A percentile compares a stretch with the other conserved stretches of the same genome.
These are phyloP conservation scores for Theretra japonica DNA, from an alignment of 2,888 invertebrate genomes.

Conservation along the genomic window DNA sequence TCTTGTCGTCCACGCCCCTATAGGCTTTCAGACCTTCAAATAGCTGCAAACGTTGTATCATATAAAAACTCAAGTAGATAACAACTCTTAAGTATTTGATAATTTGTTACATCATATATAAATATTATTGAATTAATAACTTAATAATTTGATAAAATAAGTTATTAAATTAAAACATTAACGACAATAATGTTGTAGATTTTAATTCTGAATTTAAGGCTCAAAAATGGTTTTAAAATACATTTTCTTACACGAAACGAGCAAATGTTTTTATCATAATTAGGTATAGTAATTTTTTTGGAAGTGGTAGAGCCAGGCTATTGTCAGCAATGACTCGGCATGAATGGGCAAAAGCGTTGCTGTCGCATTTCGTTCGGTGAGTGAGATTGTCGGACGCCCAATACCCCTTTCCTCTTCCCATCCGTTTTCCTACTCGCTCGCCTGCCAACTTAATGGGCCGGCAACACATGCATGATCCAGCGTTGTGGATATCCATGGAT, in stretches of 20 bases:
- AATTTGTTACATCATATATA: not conserved
- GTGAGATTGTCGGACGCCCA: too few species aligned
- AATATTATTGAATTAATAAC: conserved; percentile 1
- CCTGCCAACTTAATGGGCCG: too few species aligned
- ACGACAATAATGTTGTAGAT: not conserved
- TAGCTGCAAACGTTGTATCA: conserved; percentile 84
- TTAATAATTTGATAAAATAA: conserved; percentile 8
- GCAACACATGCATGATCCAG: too few species aligned
- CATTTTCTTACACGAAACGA: not conserved
- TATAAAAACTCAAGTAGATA: not conserved
- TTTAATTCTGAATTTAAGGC: not conserved
- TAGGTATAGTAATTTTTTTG: not conserved
- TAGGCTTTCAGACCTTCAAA: conserved; percentile 99
- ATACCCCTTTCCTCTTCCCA: too few species aligned
- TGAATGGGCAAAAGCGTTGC: too few species aligned
- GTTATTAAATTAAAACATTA: not conserved
- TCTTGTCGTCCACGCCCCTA: conserved; percentile 95
- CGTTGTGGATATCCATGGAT: too few species aligned
- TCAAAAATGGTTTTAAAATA: not conserved
- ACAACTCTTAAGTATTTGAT: not conserved
- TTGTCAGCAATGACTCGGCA: too few species aligned
- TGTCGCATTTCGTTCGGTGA: too few species aligned
- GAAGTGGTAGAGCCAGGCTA: too few species aligned
- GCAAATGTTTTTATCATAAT: not conserved
- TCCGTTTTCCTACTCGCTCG: too few species aligned